phyloP scores from a whole-genome alignment of 2,888 invertebrate species.

The Byasa hedistus region DNA sequence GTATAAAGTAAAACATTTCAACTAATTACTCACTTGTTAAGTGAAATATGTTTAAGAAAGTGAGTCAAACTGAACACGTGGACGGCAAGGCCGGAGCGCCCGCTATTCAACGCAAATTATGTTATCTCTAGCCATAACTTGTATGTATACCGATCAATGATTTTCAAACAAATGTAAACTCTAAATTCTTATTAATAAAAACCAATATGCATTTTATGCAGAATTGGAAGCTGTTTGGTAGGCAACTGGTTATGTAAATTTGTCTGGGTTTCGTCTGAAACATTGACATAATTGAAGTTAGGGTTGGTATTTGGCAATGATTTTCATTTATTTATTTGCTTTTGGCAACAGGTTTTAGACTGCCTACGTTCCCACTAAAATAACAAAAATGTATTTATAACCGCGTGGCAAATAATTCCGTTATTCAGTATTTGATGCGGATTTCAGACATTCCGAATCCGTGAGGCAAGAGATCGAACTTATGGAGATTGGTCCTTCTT shows the following conservation, averaged over 20 bases:
- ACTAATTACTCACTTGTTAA: neutral
- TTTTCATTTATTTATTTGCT: neutral
- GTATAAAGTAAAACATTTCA: neutral
- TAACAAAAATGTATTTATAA: neutral
- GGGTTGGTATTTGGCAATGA: constrained; percentile 5
- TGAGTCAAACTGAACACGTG: constrained; percentile 30
- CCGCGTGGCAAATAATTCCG: neutral
- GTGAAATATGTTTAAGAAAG: constrained; percentile 21
- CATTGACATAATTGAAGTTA: constrained; percentile 14
- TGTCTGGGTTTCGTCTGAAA: constrained; percentile 41
- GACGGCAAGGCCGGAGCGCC: constrained; percentile 27
- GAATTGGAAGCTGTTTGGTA: neutral
- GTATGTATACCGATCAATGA: neutral
- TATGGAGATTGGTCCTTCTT: too few species aligned
- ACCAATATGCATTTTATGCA: neutral
- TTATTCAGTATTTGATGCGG: too few species aligned
- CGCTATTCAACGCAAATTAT: constrained; percentile 16
- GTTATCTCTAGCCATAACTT: constrained; percentile 6
- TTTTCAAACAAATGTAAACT: neutral
- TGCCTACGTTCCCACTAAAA: too few species aligned
- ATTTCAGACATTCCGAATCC: too few species aligned
- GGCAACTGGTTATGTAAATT: constrained; percentile 24
- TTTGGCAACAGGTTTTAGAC: neutral
- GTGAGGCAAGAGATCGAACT: too few species aligned
- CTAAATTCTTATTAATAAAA: neutral